Percentiles rank a stretch among this genome's conserved stretches.
These are phyloP conservation scores for Lasioglossum figueresi DNA, from an alignment of 2,888 invertebrate species.

Conservation along the genomic window DNA sequence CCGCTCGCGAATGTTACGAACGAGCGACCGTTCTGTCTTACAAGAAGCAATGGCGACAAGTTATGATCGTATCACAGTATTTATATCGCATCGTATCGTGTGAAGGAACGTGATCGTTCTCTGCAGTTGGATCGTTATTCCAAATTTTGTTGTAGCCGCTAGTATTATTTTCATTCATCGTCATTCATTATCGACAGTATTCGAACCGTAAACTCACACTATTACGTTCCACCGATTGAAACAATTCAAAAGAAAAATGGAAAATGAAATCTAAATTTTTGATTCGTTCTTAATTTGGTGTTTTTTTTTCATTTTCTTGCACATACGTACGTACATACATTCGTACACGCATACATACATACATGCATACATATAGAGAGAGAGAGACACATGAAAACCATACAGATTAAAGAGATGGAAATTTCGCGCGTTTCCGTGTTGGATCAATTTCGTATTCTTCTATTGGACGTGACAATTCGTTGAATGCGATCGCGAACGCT, in stretches of 20 bases:
- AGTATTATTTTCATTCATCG: neutral
- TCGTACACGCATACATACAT: neutral
- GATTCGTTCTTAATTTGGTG: neutral
- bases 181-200: neutral
- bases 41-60: neutral
- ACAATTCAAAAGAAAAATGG: neutral
- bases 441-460: neutral
- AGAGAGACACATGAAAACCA: neutral
- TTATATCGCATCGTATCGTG: neutral
- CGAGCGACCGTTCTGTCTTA: slow-evolving; percentile 4
- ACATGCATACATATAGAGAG: neutral
- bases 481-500: neutral
- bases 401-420: neutral
- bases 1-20: slow-evolving; percentile 36
- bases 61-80: neutral
- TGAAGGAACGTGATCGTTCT: neutral
- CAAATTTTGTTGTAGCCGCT: neutral
- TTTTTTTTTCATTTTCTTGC: neutral
- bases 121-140: no score
- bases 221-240: neutral
- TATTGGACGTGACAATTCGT: neutral
- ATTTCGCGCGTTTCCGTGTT: neutral
- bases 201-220: neutral
- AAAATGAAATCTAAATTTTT: neutral
- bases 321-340: neutral